Conservation (phyloP, 2,113 vertebrate species). For the Sprattus sprattus region DNA sequence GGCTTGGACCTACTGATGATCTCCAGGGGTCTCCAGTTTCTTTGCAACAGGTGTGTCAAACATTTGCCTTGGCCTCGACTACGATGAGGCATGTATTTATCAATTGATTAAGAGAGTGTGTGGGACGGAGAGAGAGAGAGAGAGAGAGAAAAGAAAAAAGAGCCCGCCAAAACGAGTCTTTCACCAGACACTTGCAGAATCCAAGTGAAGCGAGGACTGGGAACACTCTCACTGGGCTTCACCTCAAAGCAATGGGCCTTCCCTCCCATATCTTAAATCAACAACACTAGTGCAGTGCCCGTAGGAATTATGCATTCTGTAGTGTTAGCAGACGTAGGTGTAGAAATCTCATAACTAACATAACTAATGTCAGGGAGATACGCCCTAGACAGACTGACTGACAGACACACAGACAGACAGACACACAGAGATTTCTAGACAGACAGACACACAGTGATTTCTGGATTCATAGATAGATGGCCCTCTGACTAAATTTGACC, state of each 20-base stretch:
- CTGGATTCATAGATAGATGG: too few relatives aligned
- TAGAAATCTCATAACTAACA: too few relatives aligned
- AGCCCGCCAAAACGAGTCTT: conserved; percentile 35
- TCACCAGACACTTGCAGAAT: conserved; percentile 31
- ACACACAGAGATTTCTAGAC: too few relatives aligned
- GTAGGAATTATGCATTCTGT: too few relatives aligned
- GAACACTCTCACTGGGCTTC: neutral
- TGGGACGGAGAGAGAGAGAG: conserved; percentile 46
- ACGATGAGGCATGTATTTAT: conserved; percentile 73
- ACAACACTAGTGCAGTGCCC: too few relatives aligned
- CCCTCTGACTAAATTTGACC: neutral
- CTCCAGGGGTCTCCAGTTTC: conserved; percentile 74
- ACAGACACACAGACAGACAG: too few relatives aligned
- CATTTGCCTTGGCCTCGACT: conserved; percentile 76
- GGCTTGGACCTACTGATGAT: conserved; percentile 55
- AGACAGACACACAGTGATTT: too few relatives aligned
- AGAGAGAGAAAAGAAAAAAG: neutral
- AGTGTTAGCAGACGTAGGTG: too few relatives aligned
- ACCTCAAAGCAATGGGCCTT: neutral
- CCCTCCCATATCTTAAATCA: neutral
- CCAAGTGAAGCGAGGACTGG: conserved; percentile 36
- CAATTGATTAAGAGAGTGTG: conserved; percentile 55
- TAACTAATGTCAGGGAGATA: too few relatives aligned
- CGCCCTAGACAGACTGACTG: too few relatives aligned
- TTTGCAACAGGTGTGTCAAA: conserved; percentile 80